Evolutionary conservation across 2,113 vertebrate genomes (phyloP).

Genomic region (Psittacula cyanocephala): DNA sequence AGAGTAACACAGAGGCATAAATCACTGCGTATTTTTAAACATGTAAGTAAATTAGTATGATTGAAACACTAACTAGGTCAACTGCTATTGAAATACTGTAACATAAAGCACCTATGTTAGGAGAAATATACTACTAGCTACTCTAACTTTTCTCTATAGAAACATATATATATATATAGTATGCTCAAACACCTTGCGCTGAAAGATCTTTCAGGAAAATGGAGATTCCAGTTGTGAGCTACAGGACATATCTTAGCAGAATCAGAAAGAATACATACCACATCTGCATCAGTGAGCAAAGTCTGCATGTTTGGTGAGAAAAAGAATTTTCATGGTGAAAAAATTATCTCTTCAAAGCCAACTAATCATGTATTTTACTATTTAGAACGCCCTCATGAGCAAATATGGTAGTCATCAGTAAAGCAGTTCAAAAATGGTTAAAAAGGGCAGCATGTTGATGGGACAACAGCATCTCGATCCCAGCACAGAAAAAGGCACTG

Average conservation of each 20-base stretch:
- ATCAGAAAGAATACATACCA: background rate
- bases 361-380: background rate
- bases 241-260: background rate
- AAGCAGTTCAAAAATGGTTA: background rate
- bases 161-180: no score
- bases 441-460: background rate
- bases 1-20: background rate
- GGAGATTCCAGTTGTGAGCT: background rate
- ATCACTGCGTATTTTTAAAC: background rate
- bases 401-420: background rate
- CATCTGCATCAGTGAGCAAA: background rate
- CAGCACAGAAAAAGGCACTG: background rate
- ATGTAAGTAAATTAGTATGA: background rate
- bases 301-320: background rate
- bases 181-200: background rate
- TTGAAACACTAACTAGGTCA: slow-evolving; percentile 20
- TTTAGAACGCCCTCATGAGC: background rate
- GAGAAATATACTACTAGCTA: background rate
- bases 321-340: background rate
- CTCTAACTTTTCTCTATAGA: slow-evolving; percentile 1
- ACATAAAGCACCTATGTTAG: background rate
- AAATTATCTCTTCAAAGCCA: background rate
- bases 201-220: background rate
- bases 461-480: background rate
- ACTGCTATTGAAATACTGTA: background rate